Conservation (phyloP, 2,797 vertebrate species). For the Sarcoramphus papa region DNA sequence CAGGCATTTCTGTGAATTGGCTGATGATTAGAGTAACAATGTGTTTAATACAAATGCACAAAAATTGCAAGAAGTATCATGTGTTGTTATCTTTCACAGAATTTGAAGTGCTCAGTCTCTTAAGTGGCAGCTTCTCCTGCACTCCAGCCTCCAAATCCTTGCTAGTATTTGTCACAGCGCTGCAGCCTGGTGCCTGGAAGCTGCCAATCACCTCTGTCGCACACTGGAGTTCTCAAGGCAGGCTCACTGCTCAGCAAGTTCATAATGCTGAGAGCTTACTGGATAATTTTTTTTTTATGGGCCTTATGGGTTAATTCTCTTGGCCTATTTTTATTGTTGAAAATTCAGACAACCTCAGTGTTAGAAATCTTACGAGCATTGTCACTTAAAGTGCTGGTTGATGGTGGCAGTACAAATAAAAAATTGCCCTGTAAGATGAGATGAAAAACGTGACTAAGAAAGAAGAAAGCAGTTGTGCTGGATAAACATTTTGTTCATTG, state of each 20-base stretch:
- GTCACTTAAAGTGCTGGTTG: neutral
- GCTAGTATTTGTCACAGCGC: slow-evolving; percentile 4
- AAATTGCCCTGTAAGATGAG: neutral
- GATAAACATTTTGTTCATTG: neutral
- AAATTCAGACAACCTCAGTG: neutral
- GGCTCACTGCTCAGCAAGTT: neutral
- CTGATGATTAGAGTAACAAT: neutral
- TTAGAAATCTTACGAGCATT: neutral
- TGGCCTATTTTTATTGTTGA: neutral
- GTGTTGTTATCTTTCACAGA: neutral
- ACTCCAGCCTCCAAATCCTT: slow-evolving; percentile 19
- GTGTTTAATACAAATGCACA: neutral
- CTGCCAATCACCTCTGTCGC: slow-evolving; percentile 5
- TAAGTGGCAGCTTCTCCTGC: slow-evolving; percentile 25
- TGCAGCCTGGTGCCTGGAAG: slow-evolving; percentile 25
- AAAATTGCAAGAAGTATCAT: neutral
- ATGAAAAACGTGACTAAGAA: neutral
- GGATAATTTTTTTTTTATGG: neutral
- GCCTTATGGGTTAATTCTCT: neutral
- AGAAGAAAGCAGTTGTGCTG: neutral
- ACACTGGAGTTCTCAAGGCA: neutral
- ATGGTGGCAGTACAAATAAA: neutral
- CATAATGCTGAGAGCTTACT: neutral
- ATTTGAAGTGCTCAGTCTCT: slow-evolving; percentile 16
- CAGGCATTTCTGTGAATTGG: slow-evolving; percentile 18